Conservation (phyloP, 2,113 vertebrate species). For the Microtus ochrogaster region DNA sequence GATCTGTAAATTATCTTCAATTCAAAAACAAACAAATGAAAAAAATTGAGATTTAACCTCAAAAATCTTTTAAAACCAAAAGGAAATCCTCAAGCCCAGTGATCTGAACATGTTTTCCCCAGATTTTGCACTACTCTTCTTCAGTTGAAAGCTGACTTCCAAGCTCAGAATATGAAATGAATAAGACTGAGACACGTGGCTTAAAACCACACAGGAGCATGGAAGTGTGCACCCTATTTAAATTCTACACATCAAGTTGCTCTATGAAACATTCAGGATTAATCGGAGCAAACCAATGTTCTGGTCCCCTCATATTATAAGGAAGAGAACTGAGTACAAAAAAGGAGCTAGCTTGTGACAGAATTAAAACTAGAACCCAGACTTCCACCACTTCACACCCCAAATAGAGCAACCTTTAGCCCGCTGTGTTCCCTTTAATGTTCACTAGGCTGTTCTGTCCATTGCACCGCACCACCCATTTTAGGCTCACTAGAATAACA, state of each 20-base stretch:
- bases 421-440: background rate
- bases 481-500: background rate
- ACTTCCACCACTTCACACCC: background rate
- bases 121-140: background rate
- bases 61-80: conserved; percentile 40
- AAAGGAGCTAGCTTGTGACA: background rate
- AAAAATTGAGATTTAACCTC: conserved; percentile 51
- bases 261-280: background rate
- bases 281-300: background rate
- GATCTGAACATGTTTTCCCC: background rate
- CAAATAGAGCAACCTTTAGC: background rate
- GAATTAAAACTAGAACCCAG: conserved; percentile 16
- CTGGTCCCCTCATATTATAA: background rate
- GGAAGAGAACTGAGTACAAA: background rate
- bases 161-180: background rate
- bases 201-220: background rate
- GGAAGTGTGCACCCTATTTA: background rate
- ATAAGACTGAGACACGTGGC: background rate
- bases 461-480: background rate
- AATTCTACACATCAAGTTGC: background rate
- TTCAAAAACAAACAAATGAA: background rate
- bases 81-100: background rate
- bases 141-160: background rate
- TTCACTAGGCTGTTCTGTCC: background rate
- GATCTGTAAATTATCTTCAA: background rate